A percentile compares a stretch with the other conserved stretches of the same genome.
phyloP scores from a whole-genome alignment of 1,140 invertebrate species.

The Lasioglossum baleicum region DNA sequence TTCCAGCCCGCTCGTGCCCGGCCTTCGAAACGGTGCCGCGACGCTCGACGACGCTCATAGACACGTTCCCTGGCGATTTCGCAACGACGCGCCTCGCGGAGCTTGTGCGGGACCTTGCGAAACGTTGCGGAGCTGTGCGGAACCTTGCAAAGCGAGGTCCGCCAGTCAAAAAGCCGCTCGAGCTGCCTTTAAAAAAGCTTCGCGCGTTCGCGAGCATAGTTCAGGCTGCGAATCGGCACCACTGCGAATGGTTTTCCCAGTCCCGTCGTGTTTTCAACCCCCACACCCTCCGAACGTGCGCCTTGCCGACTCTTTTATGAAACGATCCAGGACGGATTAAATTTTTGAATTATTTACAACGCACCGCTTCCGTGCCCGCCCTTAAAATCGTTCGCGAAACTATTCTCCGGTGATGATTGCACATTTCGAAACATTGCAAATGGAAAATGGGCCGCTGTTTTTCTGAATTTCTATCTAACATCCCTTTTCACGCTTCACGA shows the following conservation, averaged over 20 bases:
- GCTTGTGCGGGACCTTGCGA: too few relatives aligned
- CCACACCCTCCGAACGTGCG: not conserved
- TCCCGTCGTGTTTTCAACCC: not conserved
- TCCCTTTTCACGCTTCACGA: too few relatives aligned
- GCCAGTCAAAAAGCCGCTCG: slow-evolving; percentile 17
- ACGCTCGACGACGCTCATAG: slow-evolving; percentile 50
- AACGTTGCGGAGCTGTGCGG: too few relatives aligned
- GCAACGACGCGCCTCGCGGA: slow-evolving; percentile 26
- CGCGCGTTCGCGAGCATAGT: slow-evolving; percentile 41
- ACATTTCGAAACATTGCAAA: not conserved
- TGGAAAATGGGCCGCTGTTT: too few relatives aligned
- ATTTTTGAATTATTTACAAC: slow-evolving; percentile 1
- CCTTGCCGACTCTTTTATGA: not conserved
- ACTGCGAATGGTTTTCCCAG: slow-evolving; percentile 20
- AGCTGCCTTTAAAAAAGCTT: slow-evolving; percentile 55
- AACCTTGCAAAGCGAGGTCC: too few relatives aligned
- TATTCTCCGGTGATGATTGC: not conserved
- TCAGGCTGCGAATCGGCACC: slow-evolving; percentile 49
- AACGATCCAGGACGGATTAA: not conserved
- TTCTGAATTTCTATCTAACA: too few relatives aligned
- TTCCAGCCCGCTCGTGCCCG: slow-evolving; percentile 60
- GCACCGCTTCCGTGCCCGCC: not conserved
- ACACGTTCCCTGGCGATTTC: slow-evolving; percentile 60
- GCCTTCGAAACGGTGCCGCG: slow-evolving; percentile 55
- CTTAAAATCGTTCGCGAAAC: not conserved